Evolutionary conservation across 2,113 vertebrate species (phyloP), one percentile per base, ranked within the genome.

Genomic region (Indicator indicator): DNA sequence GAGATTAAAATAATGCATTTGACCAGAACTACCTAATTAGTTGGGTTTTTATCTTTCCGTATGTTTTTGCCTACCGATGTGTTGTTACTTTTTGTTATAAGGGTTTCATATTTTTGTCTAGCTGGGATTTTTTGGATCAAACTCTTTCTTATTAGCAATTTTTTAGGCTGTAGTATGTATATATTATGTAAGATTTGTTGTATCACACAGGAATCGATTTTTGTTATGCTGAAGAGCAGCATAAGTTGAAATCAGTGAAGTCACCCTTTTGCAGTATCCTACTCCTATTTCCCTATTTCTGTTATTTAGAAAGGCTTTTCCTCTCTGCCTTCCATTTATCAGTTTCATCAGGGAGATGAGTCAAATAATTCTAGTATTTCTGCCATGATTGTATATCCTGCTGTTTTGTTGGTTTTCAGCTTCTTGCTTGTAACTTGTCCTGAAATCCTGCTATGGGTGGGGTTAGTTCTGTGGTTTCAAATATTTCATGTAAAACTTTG

Each of bases 261-360:
- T 93, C 76, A 93, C 56, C 40, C 9, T 90, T 92, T 96, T 89
- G 83, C 50, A 86, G 60, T 74, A 80, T 70, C 56, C 38, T 46
- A 9, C 52, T 64, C 86, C 52, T 69, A 42, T 72, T 92, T 90
- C 83, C 68, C 90, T 92, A 88, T 92, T 96, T 93, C 68, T 86
- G 0, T 88, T 92, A 90, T 81, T 92, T 44, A 81, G 80, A 92
- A 86, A 70, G 60, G 36, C 56, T 88, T 95, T 94, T 92, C 40
- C 56, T 86, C 72, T 94, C 83, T 92, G 60, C 60, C 42, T 71
- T 73, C 36, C 18, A 55, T 93, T 83, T 90, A 94, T 90, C 30
- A 28, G 69, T 90, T 95, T 86, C 76, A 83, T 90, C 94, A 70
- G 52, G n/a, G 80, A 93, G 68, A 42, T 32, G 74, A 93, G n/a